Conservation (phyloP, 1,140 invertebrate genomes). For the Drosophila murphyi region DNA sequence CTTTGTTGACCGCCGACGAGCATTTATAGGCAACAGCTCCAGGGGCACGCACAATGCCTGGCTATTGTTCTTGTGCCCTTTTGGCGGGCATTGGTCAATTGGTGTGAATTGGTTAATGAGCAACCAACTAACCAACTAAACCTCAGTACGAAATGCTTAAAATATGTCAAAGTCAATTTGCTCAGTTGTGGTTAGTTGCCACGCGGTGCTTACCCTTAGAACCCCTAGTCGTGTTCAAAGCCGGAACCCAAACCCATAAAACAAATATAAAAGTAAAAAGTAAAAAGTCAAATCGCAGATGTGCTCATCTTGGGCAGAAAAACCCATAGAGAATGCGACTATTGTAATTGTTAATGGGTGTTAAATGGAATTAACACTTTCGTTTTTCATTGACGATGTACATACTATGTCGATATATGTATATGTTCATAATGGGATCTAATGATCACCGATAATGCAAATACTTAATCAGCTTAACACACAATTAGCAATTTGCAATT, state of each 20-base stretch:
- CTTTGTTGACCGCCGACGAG: slow-evolving; percentile 48
- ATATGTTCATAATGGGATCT: slow-evolving; percentile 2
- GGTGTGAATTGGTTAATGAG: slow-evolving; percentile 70
- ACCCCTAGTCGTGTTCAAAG: slow-evolving; percentile 10
- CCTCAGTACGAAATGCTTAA: slow-evolving; percentile 28
- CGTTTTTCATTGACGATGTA: slow-evolving; percentile 35
- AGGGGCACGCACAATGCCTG: slow-evolving; percentile 41
- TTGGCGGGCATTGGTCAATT: slow-evolving; percentile 14
- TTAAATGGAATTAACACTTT: slow-evolving; percentile 73
- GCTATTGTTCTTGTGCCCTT: slow-evolving; percentile 50
- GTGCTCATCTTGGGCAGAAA: not conserved
- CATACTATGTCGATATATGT: not conserved
- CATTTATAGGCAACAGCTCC: slow-evolving; percentile 52
- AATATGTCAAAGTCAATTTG: slow-evolving; percentile 71
- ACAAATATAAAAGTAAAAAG: not conserved
- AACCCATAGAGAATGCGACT: slow-evolving; percentile 10
- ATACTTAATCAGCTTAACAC: slow-evolving; percentile 21
- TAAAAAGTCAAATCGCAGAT: not conserved
- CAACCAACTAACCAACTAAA: slow-evolving; percentile 15
- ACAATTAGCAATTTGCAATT: not conserved
- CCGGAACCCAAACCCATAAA: slow-evolving; percentile 2
- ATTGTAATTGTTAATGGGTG: slow-evolving; percentile 37
- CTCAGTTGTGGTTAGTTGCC: slow-evolving; percentile 19
- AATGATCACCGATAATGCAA: slow-evolving; percentile 18
- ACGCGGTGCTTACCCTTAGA: slow-evolving; percentile 43